phyloP scores from a whole-genome alignment of 2,888 invertebrate genomes.

The Nemapogon koenigi region DNA sequence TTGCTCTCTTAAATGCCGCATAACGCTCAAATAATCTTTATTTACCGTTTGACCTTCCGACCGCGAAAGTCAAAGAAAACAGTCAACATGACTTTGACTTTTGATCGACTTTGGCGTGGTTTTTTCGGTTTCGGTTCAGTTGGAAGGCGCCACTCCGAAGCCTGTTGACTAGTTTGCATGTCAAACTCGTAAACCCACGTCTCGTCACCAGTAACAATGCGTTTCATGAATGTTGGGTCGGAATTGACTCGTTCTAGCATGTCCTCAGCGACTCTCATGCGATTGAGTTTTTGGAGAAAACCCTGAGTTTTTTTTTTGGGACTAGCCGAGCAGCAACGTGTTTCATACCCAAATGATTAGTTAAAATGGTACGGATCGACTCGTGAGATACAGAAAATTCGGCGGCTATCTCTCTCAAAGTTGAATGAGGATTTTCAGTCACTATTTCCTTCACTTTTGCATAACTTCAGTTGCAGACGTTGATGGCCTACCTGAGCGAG shows the following conservation, averaged over 20 bases:
- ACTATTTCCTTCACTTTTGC: too few species aligned
- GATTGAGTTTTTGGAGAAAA: slow-evolving; percentile 4
- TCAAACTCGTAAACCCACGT: slow-evolving; percentile 8
- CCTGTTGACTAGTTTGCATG: slow-evolving; percentile 9
- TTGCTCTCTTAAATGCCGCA: slow-evolving; percentile 12
- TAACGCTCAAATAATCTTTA: slow-evolving; percentile 14
- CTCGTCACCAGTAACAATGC: slow-evolving; percentile 9
- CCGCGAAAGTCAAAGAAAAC: slow-evolving; percentile 11
- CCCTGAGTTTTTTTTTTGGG: not conserved
- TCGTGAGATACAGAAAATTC: slow-evolving; percentile 10
- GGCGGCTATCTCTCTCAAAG: too few species aligned
- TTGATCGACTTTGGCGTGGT: slow-evolving; percentile 13
- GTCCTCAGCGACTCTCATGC: slow-evolving; percentile 13
- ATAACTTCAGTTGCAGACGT: too few species aligned
- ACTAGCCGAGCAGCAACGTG: slow-evolving; percentile 13
- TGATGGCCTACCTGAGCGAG: too few species aligned
- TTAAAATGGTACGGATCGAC: slow-evolving; percentile 1
- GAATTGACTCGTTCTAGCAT: slow-evolving; percentile 11
- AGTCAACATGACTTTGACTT: slow-evolving; percentile 14
- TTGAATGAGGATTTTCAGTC: too few species aligned
- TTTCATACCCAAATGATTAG: slow-evolving; percentile 10
- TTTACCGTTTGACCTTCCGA: slow-evolving; percentile 14
- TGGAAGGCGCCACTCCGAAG: slow-evolving; percentile 15
- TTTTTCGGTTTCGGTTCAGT: slow-evolving; percentile 15
- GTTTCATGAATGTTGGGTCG: slow-evolving; percentile 9